phyloP scores from a whole-genome alignment of 2,113 vertebrate species.

The Ailurus styani region DNA sequence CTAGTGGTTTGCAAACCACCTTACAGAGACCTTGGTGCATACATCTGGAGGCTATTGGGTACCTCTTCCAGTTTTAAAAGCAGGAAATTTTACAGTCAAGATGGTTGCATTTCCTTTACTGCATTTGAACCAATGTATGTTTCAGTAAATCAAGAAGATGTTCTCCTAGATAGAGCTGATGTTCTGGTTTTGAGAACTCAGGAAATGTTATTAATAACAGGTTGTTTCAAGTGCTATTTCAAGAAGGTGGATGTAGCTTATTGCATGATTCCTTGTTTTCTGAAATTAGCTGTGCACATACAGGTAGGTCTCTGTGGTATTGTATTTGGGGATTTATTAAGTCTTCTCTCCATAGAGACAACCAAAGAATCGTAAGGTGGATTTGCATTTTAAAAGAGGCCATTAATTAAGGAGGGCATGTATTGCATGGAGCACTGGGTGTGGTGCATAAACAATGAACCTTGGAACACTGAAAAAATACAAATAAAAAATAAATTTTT shows the following conservation, averaged over 20 bases:
- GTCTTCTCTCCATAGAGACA: constrained; percentile 36
- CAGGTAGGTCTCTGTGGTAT: constrained; percentile 15
- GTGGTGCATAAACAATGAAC: too few species aligned
- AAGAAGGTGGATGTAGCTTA: constrained; percentile 4
- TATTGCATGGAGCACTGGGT: too few species aligned
- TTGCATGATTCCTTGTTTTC: constrained; percentile 54
- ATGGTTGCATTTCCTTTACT: neutral
- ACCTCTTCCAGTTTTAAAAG: constrained; percentile 7
- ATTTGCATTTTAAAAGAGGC: constrained; percentile 18
- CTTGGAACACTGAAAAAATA: too few species aligned
- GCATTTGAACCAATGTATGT: neutral
- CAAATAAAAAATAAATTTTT: too few species aligned
- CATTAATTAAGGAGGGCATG: too few species aligned
- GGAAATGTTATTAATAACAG: constrained; percentile 70
- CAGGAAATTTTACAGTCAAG: neutral
- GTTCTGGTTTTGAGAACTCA: constrained; percentile 61
- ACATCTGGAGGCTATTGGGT: neutral
- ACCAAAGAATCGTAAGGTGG: neutral
- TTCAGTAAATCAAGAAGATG: neutral
- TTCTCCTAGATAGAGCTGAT: constrained; percentile 51
- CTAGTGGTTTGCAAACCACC: neutral
- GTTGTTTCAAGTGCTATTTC: constrained; percentile 43
- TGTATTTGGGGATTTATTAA: constrained; percentile 48
- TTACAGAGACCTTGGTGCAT: neutral
- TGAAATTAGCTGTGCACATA: neutral